Percentiles rank a stretch among this genome's conserved stretches.
Evolutionary conservation across 1,140 invertebrate species (phyloP).

Genomic region (Cotesia chilonis): DNA sequence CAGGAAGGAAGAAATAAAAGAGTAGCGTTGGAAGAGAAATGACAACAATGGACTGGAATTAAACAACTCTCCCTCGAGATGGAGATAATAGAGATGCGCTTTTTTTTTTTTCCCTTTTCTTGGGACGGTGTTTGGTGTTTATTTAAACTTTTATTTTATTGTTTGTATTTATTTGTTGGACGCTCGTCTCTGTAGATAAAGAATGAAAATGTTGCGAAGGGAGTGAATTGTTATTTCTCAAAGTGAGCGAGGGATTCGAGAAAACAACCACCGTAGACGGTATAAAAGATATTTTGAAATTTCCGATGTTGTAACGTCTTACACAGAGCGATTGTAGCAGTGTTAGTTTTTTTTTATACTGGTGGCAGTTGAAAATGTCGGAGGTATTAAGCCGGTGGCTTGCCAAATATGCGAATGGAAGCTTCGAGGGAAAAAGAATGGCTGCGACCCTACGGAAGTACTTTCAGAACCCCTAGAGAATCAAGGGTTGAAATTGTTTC

Average conservation of each 20-base stretch:
- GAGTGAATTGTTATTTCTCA: constrained; percentile 45
- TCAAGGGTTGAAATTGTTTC: constrained; percentile 38
- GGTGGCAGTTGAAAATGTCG: too few relatives aligned
- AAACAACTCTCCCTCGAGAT: constrained; percentile 30
- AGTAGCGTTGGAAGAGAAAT: too few relatives aligned
- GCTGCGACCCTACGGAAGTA: constrained; percentile 18
- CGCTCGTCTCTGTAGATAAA: constrained; percentile 21
- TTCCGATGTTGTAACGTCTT: constrained; percentile 2
- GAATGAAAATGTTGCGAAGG: constrained; percentile 49
- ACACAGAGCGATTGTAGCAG: too few relatives aligned
- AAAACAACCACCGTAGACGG: constrained; percentile 11
- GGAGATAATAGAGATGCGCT: constrained; percentile 13
- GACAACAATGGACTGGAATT: constrained; percentile 20
- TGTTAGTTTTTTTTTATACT: too few relatives aligned
- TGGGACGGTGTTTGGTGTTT: not conserved
- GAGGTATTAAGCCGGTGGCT: constrained; percentile 14
- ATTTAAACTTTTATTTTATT: constrained; percentile 15
- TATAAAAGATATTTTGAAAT: constrained; percentile 9
- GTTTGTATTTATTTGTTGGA: constrained; percentile 14
- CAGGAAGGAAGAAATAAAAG: too few relatives aligned
- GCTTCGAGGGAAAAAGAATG: constrained; percentile 5
- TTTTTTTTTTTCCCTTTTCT: too few relatives aligned
- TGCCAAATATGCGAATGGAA: constrained; percentile 15
- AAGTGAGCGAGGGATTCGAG: constrained; percentile 38
- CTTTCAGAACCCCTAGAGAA: constrained; percentile 1